Conservation (phyloP, 2,888 invertebrate species). For the Heliothis peltigera region DNA sequence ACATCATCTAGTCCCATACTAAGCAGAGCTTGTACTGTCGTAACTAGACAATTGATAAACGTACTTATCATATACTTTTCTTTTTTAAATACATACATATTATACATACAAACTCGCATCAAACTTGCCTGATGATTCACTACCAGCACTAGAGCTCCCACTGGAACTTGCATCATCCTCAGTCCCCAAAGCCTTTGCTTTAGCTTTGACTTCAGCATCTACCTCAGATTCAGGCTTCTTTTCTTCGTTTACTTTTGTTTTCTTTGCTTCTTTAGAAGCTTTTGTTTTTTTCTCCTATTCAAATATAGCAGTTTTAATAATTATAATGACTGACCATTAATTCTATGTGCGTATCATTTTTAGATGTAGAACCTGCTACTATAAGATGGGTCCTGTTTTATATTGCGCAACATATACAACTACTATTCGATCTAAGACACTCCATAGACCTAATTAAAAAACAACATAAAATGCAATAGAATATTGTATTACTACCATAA, state of each 20-base stretch:
- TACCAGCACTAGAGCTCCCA: neutral
- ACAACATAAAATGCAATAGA: too few species aligned
- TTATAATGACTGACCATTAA: neutral
- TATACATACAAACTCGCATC: too few species aligned
- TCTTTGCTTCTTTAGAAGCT: constrained; percentile 1
- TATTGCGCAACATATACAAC: too few species aligned
- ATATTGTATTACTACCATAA: too few species aligned
- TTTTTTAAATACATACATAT: neutral
- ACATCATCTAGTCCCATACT: too few species aligned
- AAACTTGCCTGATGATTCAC: constrained; percentile 14
- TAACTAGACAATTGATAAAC: too few species aligned
- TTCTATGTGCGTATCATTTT: neutral
- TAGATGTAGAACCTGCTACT: neutral
- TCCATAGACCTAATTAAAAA: too few species aligned
- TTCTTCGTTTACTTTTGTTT: neutral
- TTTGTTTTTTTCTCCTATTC: constrained; percentile 3
- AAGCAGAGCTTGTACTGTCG: too few species aligned
- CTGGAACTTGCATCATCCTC: neutral
- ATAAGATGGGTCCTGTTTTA: too few species aligned
- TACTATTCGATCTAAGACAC: too few species aligned
- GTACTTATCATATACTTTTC: too few species aligned
- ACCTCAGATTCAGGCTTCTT: neutral
- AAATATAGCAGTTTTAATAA: neutral
- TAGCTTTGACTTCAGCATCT: neutral
- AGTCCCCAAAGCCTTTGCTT: neutral